Conservation (phyloP, 2,113 vertebrate species). For the Carassius carassius region DNA sequence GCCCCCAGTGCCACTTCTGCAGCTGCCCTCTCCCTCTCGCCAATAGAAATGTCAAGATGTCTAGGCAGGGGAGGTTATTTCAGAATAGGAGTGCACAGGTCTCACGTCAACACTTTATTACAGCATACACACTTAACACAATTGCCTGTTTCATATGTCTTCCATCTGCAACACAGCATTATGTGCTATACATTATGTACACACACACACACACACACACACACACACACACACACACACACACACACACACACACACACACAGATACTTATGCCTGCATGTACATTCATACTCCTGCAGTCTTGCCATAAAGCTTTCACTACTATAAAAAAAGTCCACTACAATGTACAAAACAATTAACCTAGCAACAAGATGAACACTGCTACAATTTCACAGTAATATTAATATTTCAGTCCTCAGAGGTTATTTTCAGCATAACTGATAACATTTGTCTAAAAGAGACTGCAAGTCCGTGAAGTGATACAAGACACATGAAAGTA, state of each 20-base stretch:
- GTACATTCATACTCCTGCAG: neutral
- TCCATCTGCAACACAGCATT: conserved; percentile 50
- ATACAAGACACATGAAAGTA: no score
- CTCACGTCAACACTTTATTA: conserved; percentile 51
- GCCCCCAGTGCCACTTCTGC: conserved; percentile 35
- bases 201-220: neutral
- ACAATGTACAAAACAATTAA: neutral
- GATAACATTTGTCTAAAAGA: no score
- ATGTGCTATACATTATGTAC: conserved; percentile 7
- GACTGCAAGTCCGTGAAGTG: no score
- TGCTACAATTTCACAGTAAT: neutral
- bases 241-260: neutral
- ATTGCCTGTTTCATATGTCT: neutral
- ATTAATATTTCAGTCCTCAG: no score
- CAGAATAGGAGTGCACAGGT: conserved; percentile 24
- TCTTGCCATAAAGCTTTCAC: neutral
- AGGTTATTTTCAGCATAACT: no score
- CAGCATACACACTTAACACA: conserved; percentile 47
- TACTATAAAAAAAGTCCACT: neutral
- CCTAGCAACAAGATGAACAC: neutral
- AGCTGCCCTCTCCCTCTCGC: conserved; percentile 40
- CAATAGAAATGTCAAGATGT: conserved; percentile 60
- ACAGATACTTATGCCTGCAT: neutral
- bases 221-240: neutral
- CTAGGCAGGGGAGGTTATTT: conserved; percentile 43